Evolutionary conservation across 2,113 vertebrate genomes (phyloP).

Genomic region (Neomonachus schauinslandi): DNA sequence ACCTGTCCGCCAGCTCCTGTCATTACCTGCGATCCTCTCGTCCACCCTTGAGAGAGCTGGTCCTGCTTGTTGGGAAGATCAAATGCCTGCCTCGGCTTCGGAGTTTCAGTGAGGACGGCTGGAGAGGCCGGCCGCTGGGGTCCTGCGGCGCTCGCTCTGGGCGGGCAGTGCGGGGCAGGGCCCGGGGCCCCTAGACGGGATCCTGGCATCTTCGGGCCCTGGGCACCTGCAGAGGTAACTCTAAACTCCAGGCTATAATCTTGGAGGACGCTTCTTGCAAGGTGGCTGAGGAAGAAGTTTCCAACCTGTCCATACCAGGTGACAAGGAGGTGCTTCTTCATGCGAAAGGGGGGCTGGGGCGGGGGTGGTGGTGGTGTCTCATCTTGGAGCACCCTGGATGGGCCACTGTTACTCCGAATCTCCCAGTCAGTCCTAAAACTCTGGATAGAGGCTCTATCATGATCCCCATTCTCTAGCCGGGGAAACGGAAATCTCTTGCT

Average conservation of each 20-base stretch:
- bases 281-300: background rate
- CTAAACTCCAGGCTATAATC: background rate
- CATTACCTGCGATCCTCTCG: constrained; percentile 59
- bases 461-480: background rate
- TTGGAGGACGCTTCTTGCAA: background rate
- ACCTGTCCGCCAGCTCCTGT: constrained; percentile 60
- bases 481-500: background rate
- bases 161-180: background rate
- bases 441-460: background rate
- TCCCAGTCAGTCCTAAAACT: background rate
- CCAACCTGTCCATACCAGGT: background rate
- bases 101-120: background rate
- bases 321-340: background rate
- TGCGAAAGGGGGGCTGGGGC: background rate
- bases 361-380: background rate
- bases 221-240: background rate
- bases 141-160: fast-evolving
- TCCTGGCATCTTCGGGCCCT: background rate
- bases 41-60: background rate
- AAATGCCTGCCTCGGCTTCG: constrained; percentile 42
- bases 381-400: fast-evolving
- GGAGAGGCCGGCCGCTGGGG: background rate
- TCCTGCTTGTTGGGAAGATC: constrained; percentile 71
- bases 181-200: background rate
- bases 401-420: background rate